A percentile compares a stretch with the other conserved stretches of the same genome.
Evolutionary conservation across 2,888 invertebrate genomes (phyloP).

Genomic region (Drosophila affinis): DNA sequence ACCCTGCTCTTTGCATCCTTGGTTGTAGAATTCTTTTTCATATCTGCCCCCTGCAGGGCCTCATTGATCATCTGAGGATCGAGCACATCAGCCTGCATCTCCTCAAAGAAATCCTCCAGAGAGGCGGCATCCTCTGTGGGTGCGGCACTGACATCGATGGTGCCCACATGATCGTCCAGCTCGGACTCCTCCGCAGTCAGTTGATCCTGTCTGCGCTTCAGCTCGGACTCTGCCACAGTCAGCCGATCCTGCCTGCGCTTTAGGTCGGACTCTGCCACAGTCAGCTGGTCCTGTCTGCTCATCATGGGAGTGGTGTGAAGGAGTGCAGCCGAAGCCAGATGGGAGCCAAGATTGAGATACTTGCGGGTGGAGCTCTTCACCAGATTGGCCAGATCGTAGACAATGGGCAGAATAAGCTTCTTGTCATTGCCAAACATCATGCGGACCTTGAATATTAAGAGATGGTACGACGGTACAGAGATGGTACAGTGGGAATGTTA

Average conservation of each 20-base stretch:
- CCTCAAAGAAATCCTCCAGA: conserved; percentile 77
- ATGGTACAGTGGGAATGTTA: no score
- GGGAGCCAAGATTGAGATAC: conserved; percentile 64
- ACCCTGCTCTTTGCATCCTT: conserved; percentile 40
- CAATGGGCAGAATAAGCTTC: conserved; percentile 87
- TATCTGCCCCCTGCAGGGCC: conserved; percentile 54
- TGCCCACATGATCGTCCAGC: conserved; percentile 57
- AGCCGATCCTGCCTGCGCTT: no score
- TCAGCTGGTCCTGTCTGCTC: conserved; percentile 63
- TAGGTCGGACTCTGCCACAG: conserved; percentile 47
- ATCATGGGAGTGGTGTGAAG: conserved; percentile 32
- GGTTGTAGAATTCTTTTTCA: neutral
- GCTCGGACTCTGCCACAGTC: neutral
- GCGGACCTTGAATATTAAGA: conserved; percentile 84
- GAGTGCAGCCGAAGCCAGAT: conserved; percentile 51
- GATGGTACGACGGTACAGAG: no score
- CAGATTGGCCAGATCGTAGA: conserved; percentile 87
- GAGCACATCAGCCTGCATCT: conserved; percentile 72
- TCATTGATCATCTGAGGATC: conserved; percentile 81
- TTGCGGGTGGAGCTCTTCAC: conserved; percentile 85
- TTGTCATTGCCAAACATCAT: conserved; percentile 86
- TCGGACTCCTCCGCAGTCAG: conserved; percentile 57
- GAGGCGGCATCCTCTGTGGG: conserved; percentile 33
- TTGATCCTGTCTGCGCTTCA: conserved; percentile 58
- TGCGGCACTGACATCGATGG: conserved; percentile 45